A percentile compares a stretch with the other conserved stretches of the same genome.
phyloP scores from a whole-genome alignment of 2,113 vertebrate genomes.

The Cyprinodon brontotheroides region DNA sequence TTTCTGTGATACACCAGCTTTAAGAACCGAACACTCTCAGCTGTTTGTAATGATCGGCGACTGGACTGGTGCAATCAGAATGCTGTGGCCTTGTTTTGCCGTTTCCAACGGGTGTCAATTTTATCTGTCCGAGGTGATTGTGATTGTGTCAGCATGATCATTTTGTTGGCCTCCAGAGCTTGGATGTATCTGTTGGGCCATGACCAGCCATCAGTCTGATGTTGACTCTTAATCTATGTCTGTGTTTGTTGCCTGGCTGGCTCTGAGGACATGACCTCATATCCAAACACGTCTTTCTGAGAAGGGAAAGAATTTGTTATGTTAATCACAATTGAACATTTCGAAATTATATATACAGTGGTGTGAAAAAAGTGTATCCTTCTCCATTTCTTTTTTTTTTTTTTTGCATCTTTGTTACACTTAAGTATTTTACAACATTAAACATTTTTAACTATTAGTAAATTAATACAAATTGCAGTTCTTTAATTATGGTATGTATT shows the following conservation, averaged over 20 bases:
- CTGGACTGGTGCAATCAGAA: conserved; percentile 17
- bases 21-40: conserved; percentile 15
- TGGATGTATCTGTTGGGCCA: conserved; percentile 38
- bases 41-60: conserved; percentile 14
- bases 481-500: no score
- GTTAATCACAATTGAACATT: conserved; percentile 17
- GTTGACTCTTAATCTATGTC: conserved; percentile 10
- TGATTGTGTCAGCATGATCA: conserved; percentile 73
- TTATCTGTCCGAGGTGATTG: conserved; percentile 72
- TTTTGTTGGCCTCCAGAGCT: conserved; percentile 60
- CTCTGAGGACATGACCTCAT: conserved; percentile 25
- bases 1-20: not conserved
- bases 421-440: no score
- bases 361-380: no score
- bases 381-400: no score
- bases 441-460: no score
- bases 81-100: conserved; percentile 10
- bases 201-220: conserved; percentile 65
- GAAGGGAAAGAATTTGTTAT: conserved; percentile 7
- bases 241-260: conserved; percentile 12
- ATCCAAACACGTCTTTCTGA: conserved; percentile 23
- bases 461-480: no score
- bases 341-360: no score
- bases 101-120: conserved; percentile 42
- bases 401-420: no score